phyloP scores from a whole-genome alignment of 2,888 invertebrate genomes.

The Thysanoteuthis rhombus region DNA sequence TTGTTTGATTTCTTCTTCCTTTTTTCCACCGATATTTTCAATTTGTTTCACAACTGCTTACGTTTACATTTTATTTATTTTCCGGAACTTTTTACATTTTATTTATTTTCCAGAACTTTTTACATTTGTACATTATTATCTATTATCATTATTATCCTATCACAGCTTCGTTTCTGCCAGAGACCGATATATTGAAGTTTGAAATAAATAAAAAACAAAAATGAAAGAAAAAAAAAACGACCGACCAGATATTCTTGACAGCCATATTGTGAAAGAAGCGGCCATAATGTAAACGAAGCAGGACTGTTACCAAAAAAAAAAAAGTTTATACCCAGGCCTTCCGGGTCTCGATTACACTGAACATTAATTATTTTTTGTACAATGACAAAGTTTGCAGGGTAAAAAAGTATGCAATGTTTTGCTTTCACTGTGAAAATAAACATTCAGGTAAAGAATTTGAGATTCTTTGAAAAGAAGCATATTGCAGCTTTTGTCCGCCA shows the following conservation, averaged over 20 bases:
- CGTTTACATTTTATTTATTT: no score
- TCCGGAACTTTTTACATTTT: no score
- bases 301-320: neutral
- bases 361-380: neutral
- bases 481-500: neutral
- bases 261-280: conserved; percentile 12
- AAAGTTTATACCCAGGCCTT: neutral
- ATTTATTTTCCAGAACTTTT: no score
- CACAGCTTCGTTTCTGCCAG: neutral
- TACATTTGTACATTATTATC: no score
- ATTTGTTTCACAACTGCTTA: no score
- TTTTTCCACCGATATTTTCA: no score
- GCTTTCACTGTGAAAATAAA: neutral
- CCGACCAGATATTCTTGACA: neutral
- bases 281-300: neutral
- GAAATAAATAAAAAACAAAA: neutral
- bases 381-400: neutral
- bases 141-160: no score
- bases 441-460: neutral
- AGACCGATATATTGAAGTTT: neutral
- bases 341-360: neutral
- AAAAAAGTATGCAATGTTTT: neutral
- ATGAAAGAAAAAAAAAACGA: neutral
- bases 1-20: no score
- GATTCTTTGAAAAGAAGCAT: neutral